These are phyloP conservation scores for Rhopalosiphum padi DNA, from an alignment of 1,140 invertebrate species.

Conservation along the genomic window DNA sequence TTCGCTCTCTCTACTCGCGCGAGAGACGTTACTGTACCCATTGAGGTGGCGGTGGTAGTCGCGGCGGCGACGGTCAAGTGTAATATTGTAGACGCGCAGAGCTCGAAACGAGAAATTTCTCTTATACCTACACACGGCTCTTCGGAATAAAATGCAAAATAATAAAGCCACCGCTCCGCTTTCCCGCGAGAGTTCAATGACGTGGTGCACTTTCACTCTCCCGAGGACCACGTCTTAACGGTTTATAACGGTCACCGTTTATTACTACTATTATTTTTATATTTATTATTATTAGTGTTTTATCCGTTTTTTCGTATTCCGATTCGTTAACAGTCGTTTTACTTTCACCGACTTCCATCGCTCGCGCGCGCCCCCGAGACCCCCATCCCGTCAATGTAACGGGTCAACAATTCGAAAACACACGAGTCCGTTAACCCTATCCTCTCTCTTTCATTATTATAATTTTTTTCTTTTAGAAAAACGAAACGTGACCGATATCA, in stretches of 20 bases:
- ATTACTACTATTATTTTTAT: neutral
- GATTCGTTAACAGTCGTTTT: conserved; percentile 22
- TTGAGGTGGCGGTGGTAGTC: neutral
- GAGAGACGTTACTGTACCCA: neutral
- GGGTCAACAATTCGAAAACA: conserved; percentile 52
- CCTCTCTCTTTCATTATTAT: neutral
- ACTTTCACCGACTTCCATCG: conserved; percentile 31
- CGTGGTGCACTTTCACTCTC: conserved; percentile 52
- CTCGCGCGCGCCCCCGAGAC: neutral
- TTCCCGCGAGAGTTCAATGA: conserved; percentile 53
- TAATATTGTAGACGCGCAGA: neutral
- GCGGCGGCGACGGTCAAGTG: conserved; percentile 52
- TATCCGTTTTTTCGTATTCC: neutral
- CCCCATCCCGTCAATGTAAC: neutral
- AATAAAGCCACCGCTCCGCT: conserved; percentile 42
- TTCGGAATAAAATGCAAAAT: neutral
- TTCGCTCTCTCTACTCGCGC: neutral
- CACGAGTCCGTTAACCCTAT: neutral
- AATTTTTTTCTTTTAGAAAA: neutral
- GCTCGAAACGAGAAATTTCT: conserved; percentile 40
- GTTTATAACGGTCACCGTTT: conserved; percentile 31
- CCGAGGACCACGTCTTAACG: conserved; percentile 16
- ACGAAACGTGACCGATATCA: neutral
- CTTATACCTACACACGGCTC: neutral
- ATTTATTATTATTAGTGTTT: neutral